Base-by-base conservation (phyloP, 1,140 invertebrate genomes). In the Acyrthosiphon pisum region DNA sequence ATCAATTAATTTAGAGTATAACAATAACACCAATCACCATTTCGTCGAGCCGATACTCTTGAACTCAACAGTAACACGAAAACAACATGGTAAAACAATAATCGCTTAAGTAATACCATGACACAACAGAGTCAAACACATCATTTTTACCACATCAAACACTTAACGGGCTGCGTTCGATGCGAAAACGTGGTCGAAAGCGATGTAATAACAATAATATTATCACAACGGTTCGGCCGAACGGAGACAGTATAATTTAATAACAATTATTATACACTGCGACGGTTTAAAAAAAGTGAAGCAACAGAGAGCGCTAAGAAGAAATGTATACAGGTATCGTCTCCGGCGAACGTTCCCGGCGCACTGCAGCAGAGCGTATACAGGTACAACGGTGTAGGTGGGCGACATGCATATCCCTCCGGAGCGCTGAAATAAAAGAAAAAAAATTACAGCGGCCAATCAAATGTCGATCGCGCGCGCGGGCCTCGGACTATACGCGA, bases 81-180 rank as follows among this genome's bases (percentile, higher is more conserved):
- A 68, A 90, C 0, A 37, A 48, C 81, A 44, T 53, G 11, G 48
- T 86, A 84, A 76, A 50, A 83, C 37, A 35, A 90, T 35, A 91
- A 41, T 50, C 37, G 91, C 26, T 84, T 86, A 86, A 93, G 91
- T 93, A 86, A 86, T 84, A 93, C 81, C 91, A 93, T 93, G 91
- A 93, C 91, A 86, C 48, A 35, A 93, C 76, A 41, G 35, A n/a
- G 68, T 93, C 76, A 93, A 93, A 93, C 91, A 86, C 91, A 93
- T 93, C 91, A 93, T 93, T 93, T 93, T 93, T 93, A 93, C 76
- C 91, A 56, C 91, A 93, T 93, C 41, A 83, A 50, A 91, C 90
- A 76, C 60, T 46, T 30, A 35, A 46, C 56, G 20, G 22, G 7
- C 23, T 68, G 37, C 48, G 88, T 35, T 90, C 46, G 88, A 18